phyloP scores from a whole-genome alignment of 1,140 invertebrate species.

The Ridgeia piscesae region DNA sequence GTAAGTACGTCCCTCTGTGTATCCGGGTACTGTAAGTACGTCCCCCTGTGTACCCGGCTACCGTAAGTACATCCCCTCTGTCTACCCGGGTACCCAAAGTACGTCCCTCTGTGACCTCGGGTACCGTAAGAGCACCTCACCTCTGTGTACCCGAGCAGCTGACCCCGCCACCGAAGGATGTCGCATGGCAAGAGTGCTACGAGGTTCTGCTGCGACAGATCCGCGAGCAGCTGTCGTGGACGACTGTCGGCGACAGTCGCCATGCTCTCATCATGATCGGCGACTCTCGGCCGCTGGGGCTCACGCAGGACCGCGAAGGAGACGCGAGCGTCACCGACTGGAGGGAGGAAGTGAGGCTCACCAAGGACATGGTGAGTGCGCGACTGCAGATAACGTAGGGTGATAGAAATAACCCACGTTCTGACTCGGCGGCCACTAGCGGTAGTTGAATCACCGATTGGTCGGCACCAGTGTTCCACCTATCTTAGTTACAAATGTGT shows the following conservation, averaged over 20 bases:
- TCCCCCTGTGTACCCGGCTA: not conserved
- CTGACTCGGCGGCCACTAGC: too few species aligned
- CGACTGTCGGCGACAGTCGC: slow-evolving; percentile 40
- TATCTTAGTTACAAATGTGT: too few species aligned
- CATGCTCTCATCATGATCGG: slow-evolving; percentile 46
- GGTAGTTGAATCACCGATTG: too few species aligned
- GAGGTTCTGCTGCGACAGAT: slow-evolving; percentile 15
- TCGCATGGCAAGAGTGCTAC: not conserved
- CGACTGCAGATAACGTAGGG: too few species aligned
- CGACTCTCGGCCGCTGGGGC: slow-evolving; percentile 37
- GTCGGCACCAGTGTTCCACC: too few species aligned
- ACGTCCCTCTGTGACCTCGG: not conserved
- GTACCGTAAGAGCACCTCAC: too few species aligned
- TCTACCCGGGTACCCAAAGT: not conserved
- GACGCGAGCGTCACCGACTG: slow-evolving; percentile 41
- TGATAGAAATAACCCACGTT: too few species aligned
- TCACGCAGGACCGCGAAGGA: slow-evolving; percentile 33
- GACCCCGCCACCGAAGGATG: not conserved
- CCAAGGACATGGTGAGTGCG: not conserved
- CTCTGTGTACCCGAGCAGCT: not conserved
- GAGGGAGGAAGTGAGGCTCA: slow-evolving; percentile 34
- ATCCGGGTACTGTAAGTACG: not conserved
- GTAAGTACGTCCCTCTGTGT: too few species aligned
- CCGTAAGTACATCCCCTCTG: too few species aligned
- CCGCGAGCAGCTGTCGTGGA: slow-evolving; percentile 27